Evolutionary conservation across 2,113 vertebrate genomes (phyloP).

Genomic region (Alligator mississippiensis): DNA sequence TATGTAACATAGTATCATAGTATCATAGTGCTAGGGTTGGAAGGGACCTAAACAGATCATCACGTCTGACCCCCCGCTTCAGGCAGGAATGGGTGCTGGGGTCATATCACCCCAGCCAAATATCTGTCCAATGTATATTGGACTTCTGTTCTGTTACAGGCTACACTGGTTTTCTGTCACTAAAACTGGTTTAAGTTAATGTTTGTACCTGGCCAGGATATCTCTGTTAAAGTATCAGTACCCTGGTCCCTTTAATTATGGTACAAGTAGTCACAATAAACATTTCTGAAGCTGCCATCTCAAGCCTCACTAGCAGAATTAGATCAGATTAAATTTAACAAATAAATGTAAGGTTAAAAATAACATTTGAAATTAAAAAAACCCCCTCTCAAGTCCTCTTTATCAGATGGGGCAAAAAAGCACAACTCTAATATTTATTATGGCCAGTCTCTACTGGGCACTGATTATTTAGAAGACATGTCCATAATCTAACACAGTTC

Average conservation of each 20-base stretch:
- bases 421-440: not conserved
- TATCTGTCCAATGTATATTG: no score
- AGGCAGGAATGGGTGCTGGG: no score
- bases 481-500: not conserved
- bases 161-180: no score
- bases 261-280: not conserved
- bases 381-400: not conserved
- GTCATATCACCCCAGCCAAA: no score
- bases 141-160: no score
- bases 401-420: not conserved
- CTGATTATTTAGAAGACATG: not conserved
- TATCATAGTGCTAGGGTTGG: no score
- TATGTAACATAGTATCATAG: no score
- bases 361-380: not conserved
- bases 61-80: no score
- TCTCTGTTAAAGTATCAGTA: constrained; percentile 6
- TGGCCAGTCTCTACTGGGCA: not conserved
- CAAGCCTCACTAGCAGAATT: not conserved
- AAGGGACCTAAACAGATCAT: no score
- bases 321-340: not conserved
- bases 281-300: not conserved
- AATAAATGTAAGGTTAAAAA: not conserved
- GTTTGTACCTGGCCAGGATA: not conserved
- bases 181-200: no score
- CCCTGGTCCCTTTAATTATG: not conserved